Base-by-base conservation (phyloP, 92 coral and sea anemone genomes). In the Epizoanthus scotinus region DNA sequence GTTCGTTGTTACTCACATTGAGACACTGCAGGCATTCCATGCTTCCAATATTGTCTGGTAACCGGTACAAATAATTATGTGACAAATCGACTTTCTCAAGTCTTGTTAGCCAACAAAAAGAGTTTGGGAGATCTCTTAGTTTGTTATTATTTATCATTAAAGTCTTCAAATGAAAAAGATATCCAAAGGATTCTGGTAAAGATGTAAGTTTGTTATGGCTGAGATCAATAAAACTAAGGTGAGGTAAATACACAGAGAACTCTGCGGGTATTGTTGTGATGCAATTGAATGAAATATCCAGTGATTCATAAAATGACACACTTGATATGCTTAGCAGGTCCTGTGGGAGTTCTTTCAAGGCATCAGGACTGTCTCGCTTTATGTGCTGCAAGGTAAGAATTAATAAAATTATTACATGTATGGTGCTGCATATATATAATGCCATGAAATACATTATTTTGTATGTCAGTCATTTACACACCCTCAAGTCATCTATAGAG, bases 151-250 rank as follows among this genome's bases (percentile, higher is more conserved):
- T 93, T 73, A 95, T 77, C 24, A 88, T 81, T 61, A 95, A 86
- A 19, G 97, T 91, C 81, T 89, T 85, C 61, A 95, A 86, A 78
- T 95, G 98, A 65, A 90, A 88, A 54, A 95, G 79, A 54, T 90
- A 88, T 36, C 98, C 95, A 89, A 95, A 93, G 61, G 98, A 93
- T 38, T 95, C 98, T 20, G 98, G 98, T 64, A 95, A 84, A 71
- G 57, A 82, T 29, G 86, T 10, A 27, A 95, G 85, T 28, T 85
- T 77, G 85, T 95, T 95, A 77, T 90, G 90, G 83, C 97, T 95
- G 66, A 95, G 67, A 70, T 95, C 97, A 65, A 95, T 59, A 83
- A 84, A 86, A 24, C 86, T 88, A 34, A 95, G 84, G 73, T 95
- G 98, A n/a, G 98, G 98, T 6, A 95, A 86, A 71, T 87, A 90